These are phyloP conservation scores for Calephelis perditalis DNA, from an alignment of 2,888 invertebrate species.

Conservation along the genomic window DNA sequence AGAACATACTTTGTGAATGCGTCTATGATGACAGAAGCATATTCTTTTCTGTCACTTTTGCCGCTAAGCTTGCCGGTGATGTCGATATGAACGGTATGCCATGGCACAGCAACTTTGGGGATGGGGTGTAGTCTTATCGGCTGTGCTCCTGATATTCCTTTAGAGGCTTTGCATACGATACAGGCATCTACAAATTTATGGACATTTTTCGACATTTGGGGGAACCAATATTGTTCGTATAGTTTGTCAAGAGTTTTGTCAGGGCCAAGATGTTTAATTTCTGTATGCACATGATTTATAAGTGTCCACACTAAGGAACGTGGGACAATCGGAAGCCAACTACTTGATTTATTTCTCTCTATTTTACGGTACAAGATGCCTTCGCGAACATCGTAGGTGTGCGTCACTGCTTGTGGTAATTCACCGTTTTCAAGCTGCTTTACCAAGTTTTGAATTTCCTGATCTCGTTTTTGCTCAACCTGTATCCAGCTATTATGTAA, in stretches of 20 bases:
- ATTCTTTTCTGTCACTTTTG: neutral
- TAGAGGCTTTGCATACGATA: conserved; percentile 29
- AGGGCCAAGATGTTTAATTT: conserved; percentile 31
- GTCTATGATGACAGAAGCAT: neutral
- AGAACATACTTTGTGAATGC: neutral
- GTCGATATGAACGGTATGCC: conserved; percentile 35
- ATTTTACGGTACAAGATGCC: conserved; percentile 31
- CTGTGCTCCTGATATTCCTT: conserved; percentile 28
- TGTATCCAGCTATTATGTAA: conserved; percentile 30
- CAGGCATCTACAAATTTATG: conserved; percentile 30
- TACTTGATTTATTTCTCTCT: conserved; percentile 22
- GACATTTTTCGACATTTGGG: conserved; percentile 30
- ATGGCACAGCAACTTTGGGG: conserved; percentile 25
- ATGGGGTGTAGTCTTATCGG: conserved; percentile 29
- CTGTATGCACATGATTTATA: conserved; percentile 31
- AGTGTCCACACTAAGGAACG: conserved; percentile 31
- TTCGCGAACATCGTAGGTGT: conserved; percentile 32
- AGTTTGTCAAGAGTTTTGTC: conserved; percentile 35
- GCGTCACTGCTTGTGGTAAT: conserved; percentile 7
- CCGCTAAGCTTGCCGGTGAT: conserved; percentile 16
- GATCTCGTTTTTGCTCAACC: conserved; percentile 33
- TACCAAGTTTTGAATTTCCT: conserved; percentile 27
- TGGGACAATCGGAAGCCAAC: conserved; percentile 29
- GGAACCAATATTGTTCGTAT: conserved; percentile 34
- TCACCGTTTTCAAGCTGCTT: conserved; percentile 11